Conservation (phyloP, 2,888 invertebrate species). For the Diogma glabrata region DNA sequence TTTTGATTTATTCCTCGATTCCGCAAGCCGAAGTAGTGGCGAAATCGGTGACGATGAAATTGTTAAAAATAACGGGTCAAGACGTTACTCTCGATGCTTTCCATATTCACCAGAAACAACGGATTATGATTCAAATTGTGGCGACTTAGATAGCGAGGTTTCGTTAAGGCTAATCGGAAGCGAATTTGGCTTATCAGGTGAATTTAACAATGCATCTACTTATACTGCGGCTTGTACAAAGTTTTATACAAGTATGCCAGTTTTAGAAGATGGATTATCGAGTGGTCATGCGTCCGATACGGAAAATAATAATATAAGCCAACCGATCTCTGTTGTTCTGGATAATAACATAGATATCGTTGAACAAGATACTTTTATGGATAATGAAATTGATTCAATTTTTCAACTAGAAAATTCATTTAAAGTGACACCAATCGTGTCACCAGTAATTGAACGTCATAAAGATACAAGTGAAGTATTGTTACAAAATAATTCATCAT, state of each 20-base stretch:
- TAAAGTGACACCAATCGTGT: constrained; percentile 20
- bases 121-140: constrained; percentile 77
- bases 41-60: constrained; percentile 33
- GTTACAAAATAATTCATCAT: constrained; percentile 5
- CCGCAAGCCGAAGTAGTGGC: constrained; percentile 35
- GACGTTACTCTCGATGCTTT: constrained; percentile 61
- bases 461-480: constrained; percentile 1
- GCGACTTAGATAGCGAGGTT: constrained; percentile 67
- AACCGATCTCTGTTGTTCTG: constrained; percentile 32
- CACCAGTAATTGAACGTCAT: neutral
- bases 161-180: constrained; percentile 60
- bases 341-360: constrained; percentile 21
- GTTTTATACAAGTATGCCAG: constrained; percentile 73
- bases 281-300: constrained; percentile 89
- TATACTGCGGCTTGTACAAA: constrained; percentile 39
- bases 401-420: constrained; percentile 25
- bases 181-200: constrained; percentile 41
- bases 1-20: constrained; percentile 36
- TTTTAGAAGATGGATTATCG: constrained; percentile 86
- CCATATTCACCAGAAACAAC: constrained; percentile 87
- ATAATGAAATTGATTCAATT: constrained; percentile 15
- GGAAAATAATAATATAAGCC: constrained; percentile 69
- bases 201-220: constrained; percentile 44
- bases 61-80: constrained; percentile 28
- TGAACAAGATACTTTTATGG: neutral